Evolutionary conservation across 2,113 vertebrate genomes (phyloP).

Genomic region (Grammomys dolichurus): DNA sequence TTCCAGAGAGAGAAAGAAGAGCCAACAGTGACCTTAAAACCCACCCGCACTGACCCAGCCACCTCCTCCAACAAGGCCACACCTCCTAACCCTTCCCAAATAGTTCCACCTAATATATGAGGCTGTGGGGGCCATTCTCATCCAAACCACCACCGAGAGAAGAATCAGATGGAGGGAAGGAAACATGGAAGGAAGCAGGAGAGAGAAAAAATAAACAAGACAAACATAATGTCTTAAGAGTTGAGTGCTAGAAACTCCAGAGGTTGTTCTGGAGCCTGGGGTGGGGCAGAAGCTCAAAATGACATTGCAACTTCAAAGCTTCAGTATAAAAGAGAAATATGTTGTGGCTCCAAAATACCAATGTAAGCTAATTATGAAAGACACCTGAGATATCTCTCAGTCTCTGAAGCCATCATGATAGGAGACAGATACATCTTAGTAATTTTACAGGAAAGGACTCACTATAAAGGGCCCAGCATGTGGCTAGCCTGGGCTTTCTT

Average conservation of each 20-base stretch:
- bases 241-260: fast-evolving
- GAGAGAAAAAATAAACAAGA: fast-evolving
- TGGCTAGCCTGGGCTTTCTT: fast-evolving
- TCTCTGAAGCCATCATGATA: background rate
- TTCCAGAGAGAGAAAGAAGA: background rate
- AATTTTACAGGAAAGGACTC: fast-evolving
- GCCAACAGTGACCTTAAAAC: background rate
- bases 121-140: background rate
- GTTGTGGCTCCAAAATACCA: background rate
- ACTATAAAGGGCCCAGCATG: background rate
- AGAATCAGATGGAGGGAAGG: no score
- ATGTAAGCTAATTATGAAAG: fast-evolving
- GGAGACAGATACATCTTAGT: background rate
- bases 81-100: background rate
- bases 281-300: background rate
- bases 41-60: background rate
- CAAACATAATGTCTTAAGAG: background rate
- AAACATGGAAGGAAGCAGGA: fast-evolving
- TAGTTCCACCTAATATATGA: background rate
- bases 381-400: background rate
- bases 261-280: background rate
- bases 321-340: background rate
- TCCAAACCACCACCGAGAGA: background rate
- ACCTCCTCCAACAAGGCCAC: background rate
- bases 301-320: background rate